phyloP scores from a whole-genome alignment of 2,113 vertebrate genomes.

The Herpailurus yagouaroundi region DNA sequence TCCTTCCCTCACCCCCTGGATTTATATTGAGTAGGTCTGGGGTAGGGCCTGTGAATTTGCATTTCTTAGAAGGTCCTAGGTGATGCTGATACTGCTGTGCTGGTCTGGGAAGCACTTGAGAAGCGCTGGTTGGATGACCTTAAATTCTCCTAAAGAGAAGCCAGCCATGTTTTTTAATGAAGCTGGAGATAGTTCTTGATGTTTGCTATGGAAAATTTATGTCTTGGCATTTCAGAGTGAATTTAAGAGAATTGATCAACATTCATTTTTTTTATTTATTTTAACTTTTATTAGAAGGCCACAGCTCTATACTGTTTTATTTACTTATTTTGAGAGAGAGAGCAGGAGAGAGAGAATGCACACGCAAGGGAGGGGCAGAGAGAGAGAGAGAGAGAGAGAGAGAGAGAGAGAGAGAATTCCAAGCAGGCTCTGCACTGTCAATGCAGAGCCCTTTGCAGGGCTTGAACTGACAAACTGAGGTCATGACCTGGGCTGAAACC shows the following conservation, averaged over 20 bases:
- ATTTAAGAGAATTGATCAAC: background rate
- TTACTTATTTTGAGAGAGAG: too few species aligned
- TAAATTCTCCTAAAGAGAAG: background rate
- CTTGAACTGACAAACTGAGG: too few species aligned
- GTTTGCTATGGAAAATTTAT: background rate
- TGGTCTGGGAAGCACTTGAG: background rate
- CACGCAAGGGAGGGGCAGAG: too few species aligned
- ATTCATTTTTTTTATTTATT: background rate
- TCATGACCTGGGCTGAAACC: too few species aligned
- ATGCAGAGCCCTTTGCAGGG: too few species aligned
- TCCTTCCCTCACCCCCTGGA: background rate
- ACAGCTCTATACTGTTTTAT: background rate
- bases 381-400: too few species aligned
- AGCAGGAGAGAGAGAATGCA: too few species aligned
- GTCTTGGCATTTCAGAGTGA: conserved; percentile 25
- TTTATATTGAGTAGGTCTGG: background rate
- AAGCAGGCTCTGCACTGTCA: too few species aligned
- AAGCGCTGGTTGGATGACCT: background rate
- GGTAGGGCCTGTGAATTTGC: background rate
- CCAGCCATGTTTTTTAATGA: background rate
- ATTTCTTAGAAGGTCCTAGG: background rate
- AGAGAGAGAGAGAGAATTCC: too few species aligned
- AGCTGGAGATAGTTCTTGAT: background rate
- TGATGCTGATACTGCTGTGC: background rate
- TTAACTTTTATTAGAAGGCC: too few species aligned